Percentiles rank a stretch among this genome's conserved stretches.
These are phyloP conservation scores for Nipponacmea schrenckii DNA, from an alignment of 2,888 invertebrate species.

Conservation along the genomic window DNA sequence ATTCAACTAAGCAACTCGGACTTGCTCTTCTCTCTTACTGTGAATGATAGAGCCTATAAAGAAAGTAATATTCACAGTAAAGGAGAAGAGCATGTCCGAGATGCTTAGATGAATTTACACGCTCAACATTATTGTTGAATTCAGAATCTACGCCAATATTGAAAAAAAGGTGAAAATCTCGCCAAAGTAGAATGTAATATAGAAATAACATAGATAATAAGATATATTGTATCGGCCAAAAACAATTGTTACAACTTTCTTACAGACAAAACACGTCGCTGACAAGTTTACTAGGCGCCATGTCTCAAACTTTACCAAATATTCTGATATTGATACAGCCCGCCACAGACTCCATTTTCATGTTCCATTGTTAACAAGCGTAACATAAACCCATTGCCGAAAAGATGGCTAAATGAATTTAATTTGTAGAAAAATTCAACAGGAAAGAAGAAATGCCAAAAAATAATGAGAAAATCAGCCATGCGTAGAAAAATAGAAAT, in stretches of 20 bases:
- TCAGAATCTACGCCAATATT: no score
- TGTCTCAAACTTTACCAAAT: not conserved
- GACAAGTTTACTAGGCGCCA: not conserved
- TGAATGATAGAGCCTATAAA: no score
- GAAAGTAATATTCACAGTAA: no score
- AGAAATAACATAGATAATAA: no score
- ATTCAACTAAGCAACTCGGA: no score
- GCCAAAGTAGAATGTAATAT: no score
- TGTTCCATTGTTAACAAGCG: slow-evolving; percentile 5
- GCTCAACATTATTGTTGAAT: no score
- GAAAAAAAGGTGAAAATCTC: no score
- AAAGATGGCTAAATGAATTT: slow-evolving; percentile 4
- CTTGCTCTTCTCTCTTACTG: no score
- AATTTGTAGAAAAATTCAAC: not conserved
- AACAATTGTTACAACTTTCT: not conserved
- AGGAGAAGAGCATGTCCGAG: no score
- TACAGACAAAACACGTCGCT: not conserved
- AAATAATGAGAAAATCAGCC: slow-evolving; percentile 4
- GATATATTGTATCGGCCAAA: no score
- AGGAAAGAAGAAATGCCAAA: not conserved
- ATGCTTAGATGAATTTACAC: no score
- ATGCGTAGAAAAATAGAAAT: slow-evolving; percentile 9
- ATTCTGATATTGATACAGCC: not conserved
- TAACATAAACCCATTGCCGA: slow-evolving; percentile 9
- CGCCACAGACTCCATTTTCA: not conserved